Conservation (phyloP, 2,797 vertebrate species). For the Halcyon leucocephala region DNA sequence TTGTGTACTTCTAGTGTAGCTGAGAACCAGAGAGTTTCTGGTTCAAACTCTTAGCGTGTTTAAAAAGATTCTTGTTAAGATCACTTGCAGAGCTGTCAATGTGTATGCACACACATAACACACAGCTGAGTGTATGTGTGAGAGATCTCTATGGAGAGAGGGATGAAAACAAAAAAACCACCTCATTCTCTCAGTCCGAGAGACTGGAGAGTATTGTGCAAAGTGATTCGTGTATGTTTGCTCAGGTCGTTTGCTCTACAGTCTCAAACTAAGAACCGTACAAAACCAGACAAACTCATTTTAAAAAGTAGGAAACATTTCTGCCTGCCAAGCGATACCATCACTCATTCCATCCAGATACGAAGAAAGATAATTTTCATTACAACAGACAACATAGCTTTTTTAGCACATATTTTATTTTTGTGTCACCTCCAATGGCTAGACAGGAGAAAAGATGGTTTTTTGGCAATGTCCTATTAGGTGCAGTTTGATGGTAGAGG, state of each 20-base stretch:
- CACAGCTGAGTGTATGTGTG: accelerated
- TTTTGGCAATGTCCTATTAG: background rate
- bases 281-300: background rate
- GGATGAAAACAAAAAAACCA: background rate
- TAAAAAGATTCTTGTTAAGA: conserved; percentile 36
- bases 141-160: background rate
- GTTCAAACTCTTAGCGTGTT: conserved; percentile 56
- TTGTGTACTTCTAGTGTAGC: conserved; percentile 46
- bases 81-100: background rate
- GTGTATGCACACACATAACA: background rate
- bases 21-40: conserved; percentile 54
- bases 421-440: background rate
- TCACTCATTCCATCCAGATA: background rate
- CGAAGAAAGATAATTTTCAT: background rate
- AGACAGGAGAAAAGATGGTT: background rate
- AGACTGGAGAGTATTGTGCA: background rate
- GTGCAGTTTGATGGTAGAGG: background rate
- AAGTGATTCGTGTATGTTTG: background rate
- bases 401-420: background rate
- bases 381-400: background rate
- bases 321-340: background rate
- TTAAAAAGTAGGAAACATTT: background rate
- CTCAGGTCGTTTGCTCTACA: background rate
- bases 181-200: background rate
- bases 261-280: background rate